A percentile compares a stretch with the other conserved stretches of the same genome.
phyloP scores from a whole-genome alignment of 2,888 invertebrate species.

The Tetropium fuscum region DNA sequence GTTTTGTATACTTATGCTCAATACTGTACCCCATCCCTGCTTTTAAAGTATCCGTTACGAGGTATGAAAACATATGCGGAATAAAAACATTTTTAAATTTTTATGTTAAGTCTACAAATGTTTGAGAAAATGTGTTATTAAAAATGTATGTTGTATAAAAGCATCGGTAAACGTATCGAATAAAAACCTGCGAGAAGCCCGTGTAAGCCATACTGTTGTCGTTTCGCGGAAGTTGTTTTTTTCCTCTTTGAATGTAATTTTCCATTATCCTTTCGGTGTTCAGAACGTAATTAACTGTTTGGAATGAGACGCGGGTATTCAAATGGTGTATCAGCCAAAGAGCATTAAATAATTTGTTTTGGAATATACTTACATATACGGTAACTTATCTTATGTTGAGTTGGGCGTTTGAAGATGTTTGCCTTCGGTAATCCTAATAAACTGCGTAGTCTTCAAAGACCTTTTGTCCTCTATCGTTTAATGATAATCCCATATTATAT shows the following conservation, averaged over 20 bases:
- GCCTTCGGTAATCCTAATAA: too few species aligned
- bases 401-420: too few species aligned
- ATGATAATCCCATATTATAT: too few species aligned
- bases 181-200: conserved; percentile 29
- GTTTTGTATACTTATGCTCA: too few species aligned
- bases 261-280: background rate
- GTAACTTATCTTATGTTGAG: too few species aligned
- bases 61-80: background rate
- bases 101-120: conserved; percentile 11
- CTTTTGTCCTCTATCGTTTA: too few species aligned
- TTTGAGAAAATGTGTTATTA: conserved; percentile 30
- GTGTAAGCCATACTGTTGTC: conserved; percentile 9
- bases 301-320: too few species aligned
- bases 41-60: conserved; percentile 1
- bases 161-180: conserved; percentile 36
- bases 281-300: background rate
- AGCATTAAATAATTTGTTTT: too few species aligned
- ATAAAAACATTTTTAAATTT: conserved; percentile 10
- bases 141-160: conserved; percentile 39
- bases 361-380: too few species aligned
- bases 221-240: background rate
- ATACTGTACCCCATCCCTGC: conserved; percentile 7
- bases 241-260: background rate
- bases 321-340: too few species aligned
- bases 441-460: too few species aligned